Evolutionary conservation across 2,888 invertebrate genomes (phyloP).

Genomic region (Caenorhabditis virilis): DNA sequence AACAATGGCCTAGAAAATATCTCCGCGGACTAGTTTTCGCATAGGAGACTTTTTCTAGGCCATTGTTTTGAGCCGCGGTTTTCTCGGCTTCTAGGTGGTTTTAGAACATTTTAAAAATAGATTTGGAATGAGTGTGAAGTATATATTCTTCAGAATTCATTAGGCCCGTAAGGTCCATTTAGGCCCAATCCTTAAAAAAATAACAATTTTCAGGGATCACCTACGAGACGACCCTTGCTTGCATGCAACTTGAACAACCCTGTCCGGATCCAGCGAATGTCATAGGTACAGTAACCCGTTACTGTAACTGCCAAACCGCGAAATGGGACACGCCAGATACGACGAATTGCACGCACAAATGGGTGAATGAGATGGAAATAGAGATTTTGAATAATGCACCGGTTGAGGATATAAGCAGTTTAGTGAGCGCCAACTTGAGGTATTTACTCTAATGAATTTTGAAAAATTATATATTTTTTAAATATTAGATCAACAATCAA

Average conservation of each 20-base stretch:
- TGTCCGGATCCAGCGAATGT: conserved; percentile 52
- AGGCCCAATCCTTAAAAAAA: too few relatives aligned
- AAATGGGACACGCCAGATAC: conserved; percentile 50
- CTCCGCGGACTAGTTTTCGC: too few relatives aligned
- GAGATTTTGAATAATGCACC: conserved; percentile 36
- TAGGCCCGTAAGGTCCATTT: too few relatives aligned
- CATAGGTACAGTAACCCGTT: conserved; percentile 49
- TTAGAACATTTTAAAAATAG: too few relatives aligned
- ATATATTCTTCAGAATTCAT: too few relatives aligned
- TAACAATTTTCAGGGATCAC: conserved; percentile 24
- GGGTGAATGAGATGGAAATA: conserved; percentile 40
- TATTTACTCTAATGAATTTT: too few relatives aligned
- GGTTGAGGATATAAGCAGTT: conserved; percentile 40
- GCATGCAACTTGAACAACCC: conserved; percentile 38
- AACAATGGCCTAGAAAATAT: too few relatives aligned
- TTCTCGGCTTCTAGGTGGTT: too few relatives aligned
- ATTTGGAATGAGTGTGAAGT: too few relatives aligned
- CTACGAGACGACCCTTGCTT: conserved; percentile 42
- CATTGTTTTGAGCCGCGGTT: too few relatives aligned
- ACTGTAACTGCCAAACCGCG: conserved; percentile 50
- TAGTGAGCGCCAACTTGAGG: conserved; percentile 42
- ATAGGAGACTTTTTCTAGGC: too few relatives aligned
- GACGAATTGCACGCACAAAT: conserved; percentile 53
- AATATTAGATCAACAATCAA: conserved; percentile 33
- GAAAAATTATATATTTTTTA: too few relatives aligned